Conservation (phyloP, 30 jellyfish, hydroid and myxozoan genomes). For the Clytia hemisphaerica region DNA sequence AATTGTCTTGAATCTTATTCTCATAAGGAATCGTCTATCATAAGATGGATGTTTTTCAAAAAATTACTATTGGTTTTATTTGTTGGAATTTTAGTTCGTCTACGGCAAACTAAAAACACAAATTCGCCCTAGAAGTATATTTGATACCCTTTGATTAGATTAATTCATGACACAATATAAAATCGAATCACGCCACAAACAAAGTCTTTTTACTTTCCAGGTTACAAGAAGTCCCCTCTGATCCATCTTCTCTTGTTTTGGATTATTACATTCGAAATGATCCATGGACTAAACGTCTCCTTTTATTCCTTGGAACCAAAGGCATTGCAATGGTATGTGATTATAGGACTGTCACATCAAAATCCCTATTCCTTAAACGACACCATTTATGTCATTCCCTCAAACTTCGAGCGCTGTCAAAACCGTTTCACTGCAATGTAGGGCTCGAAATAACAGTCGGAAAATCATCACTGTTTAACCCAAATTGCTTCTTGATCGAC, state of each 20-base stretch:
- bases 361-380: not conserved
- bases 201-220: slow-evolving; percentile 29
- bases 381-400: no score
- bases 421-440: no score
- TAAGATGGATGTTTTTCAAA: not conserved
- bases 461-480: no score
- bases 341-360: not conserved
- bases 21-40: not conserved
- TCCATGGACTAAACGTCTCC: slow-evolving; percentile 85
- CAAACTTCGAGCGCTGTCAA: no score
- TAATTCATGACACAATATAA: no score
- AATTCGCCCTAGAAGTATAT: no score
- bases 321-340: slow-evolving; percentile 74
- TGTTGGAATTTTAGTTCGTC: not conserved
- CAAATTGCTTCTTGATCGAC: no score
- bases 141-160: no score
- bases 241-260: slow-evolving; percentile 88
- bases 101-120: not conserved
- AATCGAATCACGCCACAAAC: not conserved
- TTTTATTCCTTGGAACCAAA: slow-evolving; percentile 56
- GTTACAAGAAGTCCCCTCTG: slow-evolving; percentile 91
- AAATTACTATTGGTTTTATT: not conserved
- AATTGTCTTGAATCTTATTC: no score
- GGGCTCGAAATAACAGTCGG: no score
- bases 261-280: slow-evolving; percentile 93